A percentile compares a stretch with the other conserved stretches of the same genome.
phyloP scores from a whole-genome alignment of 2,888 invertebrate species.

The Euplagia quadripunctaria region DNA sequence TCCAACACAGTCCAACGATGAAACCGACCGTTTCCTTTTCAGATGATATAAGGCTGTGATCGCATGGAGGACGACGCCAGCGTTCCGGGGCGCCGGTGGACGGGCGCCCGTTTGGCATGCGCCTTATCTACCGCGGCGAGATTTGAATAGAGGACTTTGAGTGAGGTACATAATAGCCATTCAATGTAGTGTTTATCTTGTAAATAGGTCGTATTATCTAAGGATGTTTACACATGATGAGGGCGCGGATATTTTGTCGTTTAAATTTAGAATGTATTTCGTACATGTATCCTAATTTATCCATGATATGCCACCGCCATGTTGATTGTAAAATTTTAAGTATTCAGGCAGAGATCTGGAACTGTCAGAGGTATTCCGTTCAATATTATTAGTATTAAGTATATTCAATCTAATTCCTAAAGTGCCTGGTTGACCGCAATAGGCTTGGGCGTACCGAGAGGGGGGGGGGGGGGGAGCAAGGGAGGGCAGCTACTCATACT shows the following conservation, averaged over 20 bases:
- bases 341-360: not conserved
- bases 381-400: not conserved
- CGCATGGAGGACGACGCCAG: slow-evolving; percentile 66
- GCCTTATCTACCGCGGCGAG: slow-evolving; percentile 68
- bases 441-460: no score
- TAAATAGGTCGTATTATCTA: slow-evolving; percentile 34
- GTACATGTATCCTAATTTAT: not conserved
- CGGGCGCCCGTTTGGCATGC: slow-evolving; percentile 64
- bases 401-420: no score
- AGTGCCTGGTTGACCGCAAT: no score
- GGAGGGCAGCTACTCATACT: no score
- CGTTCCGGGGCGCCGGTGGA: slow-evolving; percentile 62
- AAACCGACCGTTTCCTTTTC: slow-evolving; percentile 63
- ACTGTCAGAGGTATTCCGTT: not conserved
- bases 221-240: slow-evolving; percentile 11
- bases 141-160: slow-evolving; percentile 58
- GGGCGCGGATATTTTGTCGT: slow-evolving; percentile 5
- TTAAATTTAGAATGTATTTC: slow-evolving; percentile 4
- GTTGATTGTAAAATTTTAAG: no score
- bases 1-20: slow-evolving; percentile 52
- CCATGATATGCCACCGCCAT: not conserved
- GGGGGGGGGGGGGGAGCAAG: no score
- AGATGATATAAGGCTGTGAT: slow-evolving; percentile 68
- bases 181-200: slow-evolving; percentile 30
- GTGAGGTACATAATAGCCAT: slow-evolving; percentile 52